phyloP scores from a whole-genome alignment of 2,113 vertebrate species.

The Spheniscus mendiculus region DNA sequence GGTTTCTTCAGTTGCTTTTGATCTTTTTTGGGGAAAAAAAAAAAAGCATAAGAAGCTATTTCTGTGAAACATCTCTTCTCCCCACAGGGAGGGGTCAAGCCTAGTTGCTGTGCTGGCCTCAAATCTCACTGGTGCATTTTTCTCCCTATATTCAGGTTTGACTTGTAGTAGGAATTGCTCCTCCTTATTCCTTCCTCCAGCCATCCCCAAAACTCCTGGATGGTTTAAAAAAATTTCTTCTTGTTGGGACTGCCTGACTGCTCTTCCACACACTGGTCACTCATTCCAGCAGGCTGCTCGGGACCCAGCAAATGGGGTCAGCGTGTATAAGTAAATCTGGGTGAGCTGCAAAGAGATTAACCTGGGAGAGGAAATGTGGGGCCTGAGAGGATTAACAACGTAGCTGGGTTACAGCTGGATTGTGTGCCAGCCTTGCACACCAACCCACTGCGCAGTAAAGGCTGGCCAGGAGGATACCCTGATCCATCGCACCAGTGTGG shows the following conservation, averaged over 20 bases:
- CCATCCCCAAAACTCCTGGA: slow-evolving; percentile 4
- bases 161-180: neutral
- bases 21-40: neutral
- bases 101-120: neutral
- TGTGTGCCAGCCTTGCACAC: neutral
- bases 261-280: neutral
- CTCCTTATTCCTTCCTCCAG: slow-evolving; percentile 31
- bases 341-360: slow-evolving; percentile 21
- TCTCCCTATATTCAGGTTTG: neutral
- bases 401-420: neutral
- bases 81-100: neutral
- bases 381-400: neutral
- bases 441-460: neutral
- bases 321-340: neutral
- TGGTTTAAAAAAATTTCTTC: neutral
- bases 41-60: neutral
- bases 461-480: neutral
- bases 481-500: neutral
- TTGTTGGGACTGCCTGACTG: neutral
- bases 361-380: neutral
- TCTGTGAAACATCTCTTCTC: neutral
- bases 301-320: neutral
- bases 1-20: neutral
- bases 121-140: neutral
- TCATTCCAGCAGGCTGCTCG: neutral